These are phyloP conservation scores for Cydia splendana DNA, from an alignment of 1,140 invertebrate genomes.

Conservation along the genomic window DNA sequence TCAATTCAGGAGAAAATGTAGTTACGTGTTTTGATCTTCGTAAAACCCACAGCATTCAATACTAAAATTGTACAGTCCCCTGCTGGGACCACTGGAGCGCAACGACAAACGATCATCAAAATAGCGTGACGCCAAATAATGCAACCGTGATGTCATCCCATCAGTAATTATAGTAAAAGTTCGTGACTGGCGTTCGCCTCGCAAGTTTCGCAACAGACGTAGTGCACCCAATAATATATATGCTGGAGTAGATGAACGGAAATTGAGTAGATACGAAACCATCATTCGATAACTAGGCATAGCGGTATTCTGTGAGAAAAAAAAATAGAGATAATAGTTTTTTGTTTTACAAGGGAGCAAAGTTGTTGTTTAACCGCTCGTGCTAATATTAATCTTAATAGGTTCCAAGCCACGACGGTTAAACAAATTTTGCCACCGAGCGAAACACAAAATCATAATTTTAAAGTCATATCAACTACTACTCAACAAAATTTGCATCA, in stretches of 20 bases:
- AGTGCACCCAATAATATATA: background rate
- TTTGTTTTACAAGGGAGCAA: too few relatives aligned
- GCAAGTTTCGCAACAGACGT: constrained; percentile 2
- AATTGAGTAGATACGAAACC: background rate
- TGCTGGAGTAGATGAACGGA: background rate
- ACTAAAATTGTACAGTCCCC: constrained; percentile 39
- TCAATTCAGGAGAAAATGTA: background rate
- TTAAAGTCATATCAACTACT: too few relatives aligned
- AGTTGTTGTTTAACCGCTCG: too few relatives aligned
- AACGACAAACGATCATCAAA: constrained; percentile 37
- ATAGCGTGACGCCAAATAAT: constrained; percentile 34
- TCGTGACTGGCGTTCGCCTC: constrained; percentile 34
- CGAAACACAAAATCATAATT: too few relatives aligned
- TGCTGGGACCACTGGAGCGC: constrained; percentile 37
- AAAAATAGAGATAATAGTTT: background rate
- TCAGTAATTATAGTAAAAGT: constrained; percentile 38
- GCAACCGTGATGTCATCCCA: constrained; percentile 38
- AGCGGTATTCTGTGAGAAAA: too few relatives aligned
- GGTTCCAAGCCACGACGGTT: too few relatives aligned
- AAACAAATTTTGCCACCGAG: too few relatives aligned
- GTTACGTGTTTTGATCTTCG: background rate
- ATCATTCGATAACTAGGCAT: background rate
- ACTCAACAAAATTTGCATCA: too few relatives aligned
- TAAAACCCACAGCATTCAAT: constrained; percentile 12
- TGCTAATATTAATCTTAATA: too few relatives aligned